phyloP scores from a whole-genome alignment of 2,888 invertebrate genomes.

The Eupithecia subumbrata region DNA sequence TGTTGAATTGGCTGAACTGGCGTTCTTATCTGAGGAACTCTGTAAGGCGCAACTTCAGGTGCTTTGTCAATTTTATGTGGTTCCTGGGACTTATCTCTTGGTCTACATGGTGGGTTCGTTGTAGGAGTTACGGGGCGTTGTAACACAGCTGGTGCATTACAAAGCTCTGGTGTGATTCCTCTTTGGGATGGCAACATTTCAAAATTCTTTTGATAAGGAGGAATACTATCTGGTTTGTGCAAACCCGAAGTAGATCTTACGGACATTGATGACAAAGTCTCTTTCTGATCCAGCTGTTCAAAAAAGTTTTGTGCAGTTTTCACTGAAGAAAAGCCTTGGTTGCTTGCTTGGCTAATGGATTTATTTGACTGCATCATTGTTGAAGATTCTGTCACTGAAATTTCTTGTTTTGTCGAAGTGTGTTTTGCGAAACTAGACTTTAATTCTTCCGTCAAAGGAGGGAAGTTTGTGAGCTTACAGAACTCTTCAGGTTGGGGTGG shows the following conservation, averaged over 20 bases:
- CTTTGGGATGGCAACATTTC: conserved; percentile 84
- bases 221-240: conserved; percentile 86
- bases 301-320: conserved; percentile 73
- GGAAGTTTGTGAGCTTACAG: conserved; percentile 64
- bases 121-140: conserved; percentile 74
- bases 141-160: conserved; percentile 69
- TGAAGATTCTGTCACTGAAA: conserved; percentile 61
- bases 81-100: conserved; percentile 66
- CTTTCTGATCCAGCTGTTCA: conserved; percentile 73
- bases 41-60: conserved; percentile 47
- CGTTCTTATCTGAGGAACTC: conserved; percentile 52
- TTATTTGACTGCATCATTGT: conserved; percentile 59
- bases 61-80: conserved; percentile 53
- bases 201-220: conserved; percentile 86
- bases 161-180: conserved; percentile 83
- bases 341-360: conserved; percentile 55
- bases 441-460: conserved; percentile 70
- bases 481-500: conserved; percentile 70
- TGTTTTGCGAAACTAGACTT: conserved; percentile 67
- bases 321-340: conserved; percentile 68
- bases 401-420: conserved; percentile 61
- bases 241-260: conserved; percentile 80
- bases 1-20: conserved; percentile 50
- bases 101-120: conserved; percentile 70
- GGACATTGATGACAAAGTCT: conserved; percentile 64